phyloP scores from a whole-genome alignment of 1,140 invertebrate genomes.

The Cecropterus lyciades region DNA sequence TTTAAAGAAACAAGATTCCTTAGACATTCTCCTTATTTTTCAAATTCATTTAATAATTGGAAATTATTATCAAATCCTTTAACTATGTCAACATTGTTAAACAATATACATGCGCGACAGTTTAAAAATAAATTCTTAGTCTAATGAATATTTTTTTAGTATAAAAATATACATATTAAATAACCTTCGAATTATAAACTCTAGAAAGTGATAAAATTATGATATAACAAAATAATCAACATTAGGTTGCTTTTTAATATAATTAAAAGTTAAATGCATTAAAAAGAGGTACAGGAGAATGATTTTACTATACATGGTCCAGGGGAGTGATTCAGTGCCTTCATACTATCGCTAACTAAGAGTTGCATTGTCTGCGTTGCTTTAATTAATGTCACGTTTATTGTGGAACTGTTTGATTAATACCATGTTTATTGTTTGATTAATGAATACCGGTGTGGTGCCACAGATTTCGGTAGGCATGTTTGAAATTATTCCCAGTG shows the following conservation, averaged over 20 bases:
- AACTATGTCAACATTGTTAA: no score
- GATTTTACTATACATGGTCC: background rate
- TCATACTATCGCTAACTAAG: background rate
- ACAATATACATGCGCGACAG: no score
- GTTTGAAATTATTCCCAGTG: no score
- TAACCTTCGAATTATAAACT: no score
- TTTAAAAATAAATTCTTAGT: constrained; percentile 16
- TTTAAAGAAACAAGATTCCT: no score
- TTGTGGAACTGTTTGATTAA: background rate
- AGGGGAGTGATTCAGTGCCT: background rate
- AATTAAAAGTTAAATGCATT: background rate
- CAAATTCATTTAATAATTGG: no score
- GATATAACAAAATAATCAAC: no score
- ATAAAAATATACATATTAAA: no score
- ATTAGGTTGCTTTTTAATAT: no score
- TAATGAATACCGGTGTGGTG: background rate
- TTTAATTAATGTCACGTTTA: constrained; percentile 6
- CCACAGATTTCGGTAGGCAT: no score
- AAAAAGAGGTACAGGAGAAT: background rate
- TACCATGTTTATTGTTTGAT: background rate
- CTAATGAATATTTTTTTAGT: background rate
- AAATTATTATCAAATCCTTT: background rate
- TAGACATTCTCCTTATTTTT: no score
- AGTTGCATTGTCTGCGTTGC: background rate
- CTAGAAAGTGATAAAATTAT: no score